Base-by-base conservation (phyloP, 1,140 invertebrate genomes). In the Anoplophora glabripennis region DNA sequence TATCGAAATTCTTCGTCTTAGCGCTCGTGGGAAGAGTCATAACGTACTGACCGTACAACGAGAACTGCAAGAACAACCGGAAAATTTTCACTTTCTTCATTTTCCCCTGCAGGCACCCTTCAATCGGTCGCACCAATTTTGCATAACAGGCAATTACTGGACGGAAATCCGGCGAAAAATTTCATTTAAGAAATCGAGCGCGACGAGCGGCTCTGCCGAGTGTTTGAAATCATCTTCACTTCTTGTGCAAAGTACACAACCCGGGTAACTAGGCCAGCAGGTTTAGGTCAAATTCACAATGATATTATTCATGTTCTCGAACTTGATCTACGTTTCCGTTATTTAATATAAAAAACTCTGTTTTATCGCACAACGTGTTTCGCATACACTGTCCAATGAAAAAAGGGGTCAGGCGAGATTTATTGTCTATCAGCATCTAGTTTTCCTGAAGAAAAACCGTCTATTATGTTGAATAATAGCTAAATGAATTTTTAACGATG, bases 1-100 rank as follows among this genome's bases (percentile, higher is more conserved):
- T 69, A 62, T 69, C 68, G 12, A 59, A 58, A 38, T 61, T 61
- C 4, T 11, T 45, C 17, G 49, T 15, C 10, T 36, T 38, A 14
- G 54, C 45, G 11, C 36, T 5, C 2, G 35, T 8, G 8, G 8
- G 4, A 4, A 18, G 33, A 4, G 34, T 11, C 17, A 45, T 9
- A 45, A n/a, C 15, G 0, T 17, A 17, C n/a, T 17, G 15, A 8
- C 17, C 18, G 34, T 49, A 49, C 21, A 49, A 37, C 35, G 9
- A 36, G 36, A 33, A 36, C 12, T 9, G 34, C n/a, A 17, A 7
- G 11, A 11, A 42, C 48, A 61, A 42, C 46, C 46, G 53, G 46
- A 35, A 42, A 18, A 14, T 34, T 10, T 33, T 28, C 45, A 59
- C 48, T 59, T 59, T 53, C 40, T 37, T 59, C 57, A 59, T 59